Evolutionary conservation across 2,797 vertebrate genomes (phyloP).

Genomic region (Megalops cyprinoides): DNA sequence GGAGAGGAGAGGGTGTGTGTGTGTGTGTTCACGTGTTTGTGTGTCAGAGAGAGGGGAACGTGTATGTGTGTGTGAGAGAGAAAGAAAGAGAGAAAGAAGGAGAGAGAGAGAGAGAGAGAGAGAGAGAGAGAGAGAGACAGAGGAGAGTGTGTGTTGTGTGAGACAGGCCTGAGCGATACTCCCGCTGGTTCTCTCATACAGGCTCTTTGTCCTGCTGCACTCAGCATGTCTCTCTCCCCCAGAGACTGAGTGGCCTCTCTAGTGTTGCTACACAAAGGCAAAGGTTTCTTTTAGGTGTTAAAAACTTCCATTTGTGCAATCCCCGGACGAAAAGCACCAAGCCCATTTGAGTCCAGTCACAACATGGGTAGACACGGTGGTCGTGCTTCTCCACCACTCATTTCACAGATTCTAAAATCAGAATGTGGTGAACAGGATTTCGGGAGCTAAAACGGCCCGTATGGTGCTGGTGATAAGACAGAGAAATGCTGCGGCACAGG

Average conservation of each 20-base stretch:
- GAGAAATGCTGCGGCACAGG: constrained; percentile 68
- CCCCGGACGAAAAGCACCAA: constrained; percentile 77
- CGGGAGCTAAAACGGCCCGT: constrained; percentile 80
- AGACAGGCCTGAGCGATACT: constrained; percentile 63
- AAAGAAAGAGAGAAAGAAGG: constrained; percentile 48
- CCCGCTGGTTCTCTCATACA: constrained; percentile 74
- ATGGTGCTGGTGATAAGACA: too few species aligned
- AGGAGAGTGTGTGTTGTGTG: constrained; percentile 48
- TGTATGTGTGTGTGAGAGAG: constrained; percentile 25
- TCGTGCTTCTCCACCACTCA: constrained; percentile 79
- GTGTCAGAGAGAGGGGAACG: not conserved
- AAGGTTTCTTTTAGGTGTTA: constrained; percentile 83
- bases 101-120: not conserved
- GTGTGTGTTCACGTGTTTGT: not conserved
- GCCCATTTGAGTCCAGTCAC: constrained; percentile 79
- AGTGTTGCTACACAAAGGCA: constrained; percentile 79
- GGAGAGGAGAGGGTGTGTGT: not conserved
- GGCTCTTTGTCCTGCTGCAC: constrained; percentile 81
- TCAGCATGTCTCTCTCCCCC: constrained; percentile 79
- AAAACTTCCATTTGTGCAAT: constrained; percentile 87
- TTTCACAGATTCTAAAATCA: constrained; percentile 85
- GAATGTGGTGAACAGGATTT: constrained; percentile 85
- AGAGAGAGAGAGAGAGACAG: constrained; percentile 23
- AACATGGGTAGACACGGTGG: constrained; percentile 81
- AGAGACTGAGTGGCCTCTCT: constrained; percentile 78